Evolutionary conservation across 2,888 invertebrate genomes (phyloP).

Genomic region (Opisthograptis luteolata): DNA sequence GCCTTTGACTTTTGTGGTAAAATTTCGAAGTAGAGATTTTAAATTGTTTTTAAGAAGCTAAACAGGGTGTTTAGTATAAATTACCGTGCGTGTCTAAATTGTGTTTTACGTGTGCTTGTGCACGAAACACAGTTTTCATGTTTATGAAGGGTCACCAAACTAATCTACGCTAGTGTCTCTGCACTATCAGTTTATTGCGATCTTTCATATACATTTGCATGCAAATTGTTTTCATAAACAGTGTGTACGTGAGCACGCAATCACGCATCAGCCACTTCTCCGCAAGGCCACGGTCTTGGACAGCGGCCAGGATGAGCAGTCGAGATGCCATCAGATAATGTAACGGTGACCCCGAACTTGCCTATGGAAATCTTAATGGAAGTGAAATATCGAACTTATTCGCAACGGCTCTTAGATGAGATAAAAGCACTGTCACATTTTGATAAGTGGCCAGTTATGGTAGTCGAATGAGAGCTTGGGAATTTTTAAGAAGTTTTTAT

Average conservation of each 20-base stretch:
- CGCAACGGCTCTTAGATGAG: constrained; percentile 2
- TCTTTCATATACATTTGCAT: constrained; percentile 61
- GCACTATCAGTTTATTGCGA: constrained; percentile 48
- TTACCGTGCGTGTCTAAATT: too few species aligned
- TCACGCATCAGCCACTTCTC: constrained; percentile 59
- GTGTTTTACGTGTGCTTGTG: neutral
- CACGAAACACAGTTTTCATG: neutral
- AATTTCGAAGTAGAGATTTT: too few species aligned
- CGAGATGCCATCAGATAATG: constrained; percentile 53
- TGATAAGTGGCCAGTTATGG: constrained; percentile 23
- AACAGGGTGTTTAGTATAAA: too few species aligned
- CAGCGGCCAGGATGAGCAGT: constrained; percentile 58
- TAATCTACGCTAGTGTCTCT: constrained; percentile 19
- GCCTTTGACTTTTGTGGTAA: too few species aligned
- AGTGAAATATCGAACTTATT: constrained; percentile 15
- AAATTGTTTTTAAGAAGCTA: too few species aligned
- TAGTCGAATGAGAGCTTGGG: neutral
- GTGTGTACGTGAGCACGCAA: constrained; percentile 59
- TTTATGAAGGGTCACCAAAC: neutral
- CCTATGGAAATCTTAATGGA: constrained; percentile 16
- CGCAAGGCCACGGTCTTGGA: constrained; percentile 71
- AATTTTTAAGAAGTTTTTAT: neutral
- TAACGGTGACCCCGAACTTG: constrained; percentile 48
- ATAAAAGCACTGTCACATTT: constrained; percentile 21
- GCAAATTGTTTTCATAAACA: constrained; percentile 70